These are phyloP conservation scores for Sinocyclocheilus rhinocerous DNA, from an alignment of 2,113 vertebrate species.

Conservation along the genomic window DNA sequence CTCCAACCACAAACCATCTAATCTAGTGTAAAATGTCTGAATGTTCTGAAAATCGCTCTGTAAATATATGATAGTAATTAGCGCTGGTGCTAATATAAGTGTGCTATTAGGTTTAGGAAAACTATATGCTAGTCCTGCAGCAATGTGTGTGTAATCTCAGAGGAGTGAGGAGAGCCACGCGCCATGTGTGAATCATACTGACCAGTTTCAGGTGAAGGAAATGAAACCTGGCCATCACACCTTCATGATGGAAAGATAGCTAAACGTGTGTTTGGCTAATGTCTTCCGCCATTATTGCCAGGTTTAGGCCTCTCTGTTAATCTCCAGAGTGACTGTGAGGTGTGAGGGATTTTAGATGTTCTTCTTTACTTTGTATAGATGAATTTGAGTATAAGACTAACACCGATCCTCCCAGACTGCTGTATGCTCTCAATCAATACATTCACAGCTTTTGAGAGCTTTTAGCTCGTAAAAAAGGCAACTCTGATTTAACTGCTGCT, in stretches of 20 bases:
- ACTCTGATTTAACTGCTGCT: background rate
- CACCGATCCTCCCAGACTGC: constrained; percentile 58
- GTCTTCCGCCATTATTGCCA: background rate
- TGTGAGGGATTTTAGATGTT: constrained; percentile 43
- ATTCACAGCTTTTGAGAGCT: constrained; percentile 60
- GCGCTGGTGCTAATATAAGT: background rate
- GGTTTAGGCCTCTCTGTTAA: constrained; percentile 54
- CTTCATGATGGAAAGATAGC: constrained; percentile 61
- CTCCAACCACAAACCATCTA: background rate
- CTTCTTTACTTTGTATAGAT: constrained; percentile 63
- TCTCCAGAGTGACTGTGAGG: constrained; percentile 40
- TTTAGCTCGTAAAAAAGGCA: constrained; percentile 52
- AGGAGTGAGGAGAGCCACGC: constrained; percentile 64
- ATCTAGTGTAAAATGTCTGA: no score
- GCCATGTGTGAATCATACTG: constrained; percentile 66
- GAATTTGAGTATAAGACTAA: constrained; percentile 44
- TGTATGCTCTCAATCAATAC: constrained; percentile 66
- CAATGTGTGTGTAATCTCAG: constrained; percentile 44
- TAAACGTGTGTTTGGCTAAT: background rate
- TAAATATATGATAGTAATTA: no score
- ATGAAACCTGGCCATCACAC: constrained; percentile 52
- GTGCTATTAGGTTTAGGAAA: background rate
- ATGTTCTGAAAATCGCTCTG: no score
- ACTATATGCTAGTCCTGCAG: background rate
- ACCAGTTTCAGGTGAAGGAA: constrained; percentile 62